Evolutionary conservation across 2,888 invertebrate species (phyloP).

Genomic region (Tipula unca): DNA sequence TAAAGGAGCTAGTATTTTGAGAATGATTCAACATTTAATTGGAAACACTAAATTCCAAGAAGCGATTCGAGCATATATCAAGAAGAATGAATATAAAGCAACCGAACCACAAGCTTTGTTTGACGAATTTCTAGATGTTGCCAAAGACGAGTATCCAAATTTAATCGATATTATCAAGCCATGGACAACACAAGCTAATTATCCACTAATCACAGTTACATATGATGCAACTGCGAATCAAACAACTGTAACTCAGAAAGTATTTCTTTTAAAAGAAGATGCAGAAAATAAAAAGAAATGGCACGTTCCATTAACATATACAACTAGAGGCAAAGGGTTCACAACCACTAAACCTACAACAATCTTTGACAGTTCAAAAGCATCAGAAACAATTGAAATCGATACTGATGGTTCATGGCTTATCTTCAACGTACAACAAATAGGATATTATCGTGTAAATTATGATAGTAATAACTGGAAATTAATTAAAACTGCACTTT

Average conservation of each 20-base stretch:
- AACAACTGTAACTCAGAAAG: neutral
- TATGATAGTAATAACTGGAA: conserved; percentile 54
- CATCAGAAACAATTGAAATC: neutral
- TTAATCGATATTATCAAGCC: neutral
- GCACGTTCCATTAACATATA: conserved; percentile 21
- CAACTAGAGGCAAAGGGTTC: neutral
- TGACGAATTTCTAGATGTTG: neutral
- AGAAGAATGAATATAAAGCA: conserved; percentile 23
- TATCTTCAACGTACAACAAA: conserved; percentile 52
- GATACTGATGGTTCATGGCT: conserved; percentile 41
- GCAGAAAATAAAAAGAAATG: conserved; percentile 15
- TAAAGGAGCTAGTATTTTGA: conserved; percentile 57
- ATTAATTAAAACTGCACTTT: conserved; percentile 43
- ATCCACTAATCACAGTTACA: conserved; percentile 51
- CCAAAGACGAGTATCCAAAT: neutral
- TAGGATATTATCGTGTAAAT: conserved; percentile 58
- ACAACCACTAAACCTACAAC: neutral
- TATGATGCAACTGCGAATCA: neutral
- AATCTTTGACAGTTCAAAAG: neutral
- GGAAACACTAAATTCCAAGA: conserved; percentile 45
- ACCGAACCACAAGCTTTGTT: conserved; percentile 8
- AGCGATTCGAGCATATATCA: conserved; percentile 50
- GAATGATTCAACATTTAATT: conserved; percentile 59
- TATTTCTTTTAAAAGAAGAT: neutral
- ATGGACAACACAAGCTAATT: conserved; percentile 59